phyloP scores from a whole-genome alignment of 2,888 invertebrate species.

The Lagria hirta region DNA sequence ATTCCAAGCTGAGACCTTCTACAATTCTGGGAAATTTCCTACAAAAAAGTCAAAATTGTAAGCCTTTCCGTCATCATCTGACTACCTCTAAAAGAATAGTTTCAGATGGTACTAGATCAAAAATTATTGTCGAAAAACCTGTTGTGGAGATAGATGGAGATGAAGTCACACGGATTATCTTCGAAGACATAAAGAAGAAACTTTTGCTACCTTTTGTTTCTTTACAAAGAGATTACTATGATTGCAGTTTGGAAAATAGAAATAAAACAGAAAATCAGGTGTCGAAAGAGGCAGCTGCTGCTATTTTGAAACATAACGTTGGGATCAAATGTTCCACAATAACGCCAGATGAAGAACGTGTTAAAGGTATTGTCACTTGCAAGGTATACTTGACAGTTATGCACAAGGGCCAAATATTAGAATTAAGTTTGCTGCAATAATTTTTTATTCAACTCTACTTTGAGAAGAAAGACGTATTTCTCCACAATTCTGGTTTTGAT shows the following conservation, averaged over 20 bases:
- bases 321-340: slow-evolving; percentile 91
- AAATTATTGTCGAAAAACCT: slow-evolving; percentile 69
- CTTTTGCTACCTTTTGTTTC: slow-evolving; percentile 75
- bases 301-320: slow-evolving; percentile 81
- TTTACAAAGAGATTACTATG: slow-evolving; percentile 81
- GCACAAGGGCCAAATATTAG: too few species aligned
- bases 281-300: slow-evolving; percentile 81
- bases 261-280: slow-evolving; percentile 83
- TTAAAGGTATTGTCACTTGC: too few species aligned
- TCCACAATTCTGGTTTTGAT: too few species aligned
- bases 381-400: too few species aligned
- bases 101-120: slow-evolving; percentile 59
- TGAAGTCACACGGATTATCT: slow-evolving; percentile 91
- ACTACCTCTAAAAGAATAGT: too few species aligned
- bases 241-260: slow-evolving; percentile 78
- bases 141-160: slow-evolving; percentile 91
- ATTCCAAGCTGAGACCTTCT: too few species aligned
- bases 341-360: slow-evolving; percentile 83
- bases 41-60: too few species aligned
- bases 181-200: slow-evolving; percentile 86
- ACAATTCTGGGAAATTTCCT: too few species aligned
- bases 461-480: too few species aligned
- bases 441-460: too few species aligned
- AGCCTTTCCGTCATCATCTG: too few species aligned
- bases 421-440: too few species aligned